Conservation (phyloP, 2,888 invertebrate genomes). For the Amiota minor region DNA sequence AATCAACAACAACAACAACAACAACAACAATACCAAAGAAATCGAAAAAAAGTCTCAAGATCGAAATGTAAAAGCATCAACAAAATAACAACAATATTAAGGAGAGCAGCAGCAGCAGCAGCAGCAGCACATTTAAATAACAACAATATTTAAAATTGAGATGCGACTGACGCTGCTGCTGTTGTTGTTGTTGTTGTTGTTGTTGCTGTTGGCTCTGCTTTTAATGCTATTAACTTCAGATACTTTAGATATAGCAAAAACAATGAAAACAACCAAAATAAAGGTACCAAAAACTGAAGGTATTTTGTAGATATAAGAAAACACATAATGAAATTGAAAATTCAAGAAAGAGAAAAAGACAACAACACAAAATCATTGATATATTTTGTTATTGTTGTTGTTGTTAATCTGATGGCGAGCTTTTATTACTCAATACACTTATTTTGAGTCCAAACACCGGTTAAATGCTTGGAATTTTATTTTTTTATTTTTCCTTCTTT, state of each 20-base stretch:
- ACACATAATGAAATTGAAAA: too few species aligned
- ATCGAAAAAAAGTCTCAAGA: constrained; percentile 53
- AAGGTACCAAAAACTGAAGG: not conserved
- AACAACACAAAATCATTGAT: constrained; percentile 53
- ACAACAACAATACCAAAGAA: not conserved
- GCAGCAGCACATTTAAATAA: constrained; percentile 22
- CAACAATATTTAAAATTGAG: constrained; percentile 25
- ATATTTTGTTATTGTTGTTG: not conserved
- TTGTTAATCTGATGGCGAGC: too few species aligned
- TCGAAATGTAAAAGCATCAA: constrained; percentile 54
- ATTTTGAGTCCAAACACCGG: too few species aligned
- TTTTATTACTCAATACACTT: too few species aligned
- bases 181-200: too few species aligned
- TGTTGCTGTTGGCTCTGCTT: not conserved
- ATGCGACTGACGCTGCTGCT: constrained; percentile 19
- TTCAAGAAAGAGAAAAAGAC: constrained; percentile 44
- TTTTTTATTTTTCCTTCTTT: too few species aligned
- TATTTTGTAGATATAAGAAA: not conserved
- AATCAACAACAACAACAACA: constrained; percentile 55
- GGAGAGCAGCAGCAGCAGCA: too few species aligned
- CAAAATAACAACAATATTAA: constrained; percentile 53
- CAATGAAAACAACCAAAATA: constrained; percentile 8
- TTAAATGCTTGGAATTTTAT: too few species aligned
- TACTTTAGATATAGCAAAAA: not conserved
- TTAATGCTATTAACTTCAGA: too few species aligned